Evolutionary conservation across 2,113 vertebrate genomes (phyloP), one percentile per base, ranked within the genome.

Genomic region (Poecile atricapillus): DNA sequence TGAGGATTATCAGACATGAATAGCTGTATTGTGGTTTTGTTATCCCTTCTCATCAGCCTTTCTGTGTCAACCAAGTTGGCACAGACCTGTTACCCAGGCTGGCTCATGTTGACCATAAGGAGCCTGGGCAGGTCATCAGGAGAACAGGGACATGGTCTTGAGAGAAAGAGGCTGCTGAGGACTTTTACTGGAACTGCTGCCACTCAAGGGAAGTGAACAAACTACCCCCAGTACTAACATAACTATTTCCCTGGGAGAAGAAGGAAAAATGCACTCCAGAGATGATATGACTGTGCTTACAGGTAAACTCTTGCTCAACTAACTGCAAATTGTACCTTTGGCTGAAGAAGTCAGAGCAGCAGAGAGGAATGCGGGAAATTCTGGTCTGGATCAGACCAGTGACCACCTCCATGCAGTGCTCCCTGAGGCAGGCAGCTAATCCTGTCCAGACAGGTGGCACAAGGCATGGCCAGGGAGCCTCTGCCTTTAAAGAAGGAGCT

Each of bases 391-490:
- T 60, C 25, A 56, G 33, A 68, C 4, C 27, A 27, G 21, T 41
- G 31, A 23, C 49, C 31, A 49, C 24, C 8, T 63, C 37, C 2
- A 1, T 7, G 10, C 0, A 1, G 30, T 30, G 19, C 13, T 87
- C 46, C 30, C 47, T 23, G 20, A n/a, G 11, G 7, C 7, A 85
- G 70, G 31, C 6, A 35, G 20, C 31, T 75, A 35, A 30, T 43
- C 13, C 7, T 67, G 6, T 22, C 33, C 43, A n/a, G 41, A 28
- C 3, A 65, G 22, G 10, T 23, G 22, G 25, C 46, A 76, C 25
- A 46, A 41, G 31, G 4, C 28, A 35, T 7, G 11, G 39, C 35
- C 37, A 70, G 8, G 14, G 21, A 76, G 9, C 15, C 60, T 50
- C 49, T 7, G 1, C 10, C 20, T 80, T 56, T 56, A 50, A 19